phyloP scores from a whole-genome alignment of 2,888 invertebrate species.

The Theristus sp. region DNA sequence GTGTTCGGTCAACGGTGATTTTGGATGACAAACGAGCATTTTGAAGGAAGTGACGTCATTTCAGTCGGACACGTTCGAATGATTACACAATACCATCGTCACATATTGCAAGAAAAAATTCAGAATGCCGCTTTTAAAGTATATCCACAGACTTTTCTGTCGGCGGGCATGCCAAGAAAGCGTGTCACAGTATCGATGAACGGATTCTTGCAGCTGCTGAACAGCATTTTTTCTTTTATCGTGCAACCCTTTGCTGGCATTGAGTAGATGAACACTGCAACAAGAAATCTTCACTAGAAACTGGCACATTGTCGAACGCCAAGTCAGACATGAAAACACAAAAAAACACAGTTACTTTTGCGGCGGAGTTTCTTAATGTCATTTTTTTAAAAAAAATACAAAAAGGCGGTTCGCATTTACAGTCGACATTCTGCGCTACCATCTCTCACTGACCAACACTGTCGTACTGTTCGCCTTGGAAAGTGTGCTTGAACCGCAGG shows the following conservation, averaged over 20 bases:
- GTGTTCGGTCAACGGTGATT: too few relatives aligned
- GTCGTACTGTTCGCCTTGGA: conserved; percentile 73
- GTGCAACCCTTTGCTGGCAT: conserved; percentile 80
- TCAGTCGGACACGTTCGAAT: too few relatives aligned
- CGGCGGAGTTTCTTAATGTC: neutral
- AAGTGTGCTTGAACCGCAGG: conserved; percentile 69
- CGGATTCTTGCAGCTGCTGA: conserved; percentile 87
- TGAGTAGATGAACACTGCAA: conserved; percentile 81
- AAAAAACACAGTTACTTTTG: too few relatives aligned
- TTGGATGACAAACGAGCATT: too few relatives aligned
- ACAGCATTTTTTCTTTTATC: conserved; percentile 93
- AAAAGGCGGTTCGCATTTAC: too few relatives aligned
- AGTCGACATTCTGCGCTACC: too few relatives aligned
- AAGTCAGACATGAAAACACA: too few relatives aligned
- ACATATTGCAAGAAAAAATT: neutral
- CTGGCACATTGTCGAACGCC: too few relatives aligned
- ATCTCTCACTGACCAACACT: conserved; percentile 49
- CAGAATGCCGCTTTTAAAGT: neutral
- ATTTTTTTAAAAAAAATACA: too few relatives aligned
- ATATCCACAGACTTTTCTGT: conserved; percentile 58
- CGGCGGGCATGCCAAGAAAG: conserved; percentile 52
- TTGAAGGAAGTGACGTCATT: too few relatives aligned
- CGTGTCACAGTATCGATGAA: conserved; percentile 60
- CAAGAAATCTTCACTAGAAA: too few relatives aligned
- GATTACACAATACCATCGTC: neutral